Percentiles rank a stretch among this genome's conserved stretches.
Evolutionary conservation across 2,113 vertebrate genomes (phyloP).

Genomic region (Spilogale gracilis): DNA sequence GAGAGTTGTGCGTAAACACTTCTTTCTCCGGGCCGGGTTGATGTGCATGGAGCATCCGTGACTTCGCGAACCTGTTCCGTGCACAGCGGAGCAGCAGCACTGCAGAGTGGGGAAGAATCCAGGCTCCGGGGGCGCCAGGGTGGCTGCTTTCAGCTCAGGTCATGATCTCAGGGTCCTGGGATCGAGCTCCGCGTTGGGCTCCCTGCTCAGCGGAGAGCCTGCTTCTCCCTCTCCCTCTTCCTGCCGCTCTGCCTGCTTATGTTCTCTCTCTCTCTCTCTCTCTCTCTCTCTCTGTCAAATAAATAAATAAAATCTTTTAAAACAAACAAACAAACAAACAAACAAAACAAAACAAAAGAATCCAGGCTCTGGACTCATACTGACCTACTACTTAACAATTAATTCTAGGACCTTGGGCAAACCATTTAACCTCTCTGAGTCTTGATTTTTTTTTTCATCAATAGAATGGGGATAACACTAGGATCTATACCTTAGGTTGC

Average conservation of each 20-base stretch:
- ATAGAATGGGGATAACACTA: neutral
- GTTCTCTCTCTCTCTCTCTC: no score
- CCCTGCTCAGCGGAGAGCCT: no score
- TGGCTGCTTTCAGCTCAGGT: no score
- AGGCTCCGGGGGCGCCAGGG: neutral
- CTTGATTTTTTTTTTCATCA: neutral
- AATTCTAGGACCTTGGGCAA: neutral
- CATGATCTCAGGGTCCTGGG: no score
- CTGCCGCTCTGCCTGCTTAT: no score
- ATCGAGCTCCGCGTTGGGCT: no score
- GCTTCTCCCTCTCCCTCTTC: no score
- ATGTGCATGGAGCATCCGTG: neutral
- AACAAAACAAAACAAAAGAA: neutral
- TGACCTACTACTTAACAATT: neutral
- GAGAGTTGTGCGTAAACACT: neutral
- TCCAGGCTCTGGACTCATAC: neutral
- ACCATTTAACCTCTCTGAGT: neutral
- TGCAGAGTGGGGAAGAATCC: neutral
- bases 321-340: no score
- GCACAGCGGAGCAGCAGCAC: neutral
- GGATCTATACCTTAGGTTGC: neutral
- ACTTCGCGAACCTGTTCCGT: neutral
- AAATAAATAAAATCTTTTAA: no score
- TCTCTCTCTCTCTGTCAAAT: no score
- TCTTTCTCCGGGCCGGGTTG: neutral